phyloP scores from a whole-genome alignment of 2,797 vertebrate genomes.

The Garrulus glandarius region DNA sequence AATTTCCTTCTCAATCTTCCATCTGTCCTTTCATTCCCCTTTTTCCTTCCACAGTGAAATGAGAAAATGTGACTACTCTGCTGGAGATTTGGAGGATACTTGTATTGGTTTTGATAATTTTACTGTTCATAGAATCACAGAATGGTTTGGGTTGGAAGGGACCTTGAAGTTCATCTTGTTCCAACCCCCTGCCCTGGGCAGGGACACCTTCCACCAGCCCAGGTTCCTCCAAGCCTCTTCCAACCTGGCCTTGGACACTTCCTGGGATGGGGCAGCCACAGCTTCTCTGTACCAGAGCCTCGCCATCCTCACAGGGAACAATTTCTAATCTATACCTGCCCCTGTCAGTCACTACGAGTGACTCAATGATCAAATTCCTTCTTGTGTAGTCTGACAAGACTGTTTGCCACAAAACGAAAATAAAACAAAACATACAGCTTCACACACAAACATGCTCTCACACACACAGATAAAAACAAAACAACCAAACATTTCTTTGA shows the following conservation, averaged over 20 bases:
- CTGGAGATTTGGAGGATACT: not conserved
- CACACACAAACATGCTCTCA: not conserved
- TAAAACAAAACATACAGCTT: not conserved
- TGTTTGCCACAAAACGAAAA: not conserved
- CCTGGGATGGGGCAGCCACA: not conserved
- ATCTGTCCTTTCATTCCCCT: not conserved
- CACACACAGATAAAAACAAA: rapidly evolving
- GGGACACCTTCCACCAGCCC: rapidly evolving
- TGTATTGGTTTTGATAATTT: not conserved
- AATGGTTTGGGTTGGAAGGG: not conserved
- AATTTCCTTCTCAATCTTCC: not conserved
- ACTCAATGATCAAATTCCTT: not conserved
- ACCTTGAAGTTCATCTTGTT: rapidly evolving
- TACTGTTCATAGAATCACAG: not conserved
- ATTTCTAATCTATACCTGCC: not conserved
- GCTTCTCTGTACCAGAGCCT: not conserved
- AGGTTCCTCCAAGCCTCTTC: rapidly evolving
- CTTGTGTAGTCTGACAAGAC: not conserved
- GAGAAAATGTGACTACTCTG: not conserved
- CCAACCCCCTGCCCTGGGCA: rapidly evolving
- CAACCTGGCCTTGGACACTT: not conserved
- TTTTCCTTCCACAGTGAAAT: not conserved
- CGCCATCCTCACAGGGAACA: rapidly evolving
- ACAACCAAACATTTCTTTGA: not conserved
- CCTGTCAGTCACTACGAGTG: not conserved